Evolutionary conservation across 2,888 invertebrate genomes (phyloP), one percentile per base, ranked within the genome.

Genomic region (Asteroscopus sphinx): DNA sequence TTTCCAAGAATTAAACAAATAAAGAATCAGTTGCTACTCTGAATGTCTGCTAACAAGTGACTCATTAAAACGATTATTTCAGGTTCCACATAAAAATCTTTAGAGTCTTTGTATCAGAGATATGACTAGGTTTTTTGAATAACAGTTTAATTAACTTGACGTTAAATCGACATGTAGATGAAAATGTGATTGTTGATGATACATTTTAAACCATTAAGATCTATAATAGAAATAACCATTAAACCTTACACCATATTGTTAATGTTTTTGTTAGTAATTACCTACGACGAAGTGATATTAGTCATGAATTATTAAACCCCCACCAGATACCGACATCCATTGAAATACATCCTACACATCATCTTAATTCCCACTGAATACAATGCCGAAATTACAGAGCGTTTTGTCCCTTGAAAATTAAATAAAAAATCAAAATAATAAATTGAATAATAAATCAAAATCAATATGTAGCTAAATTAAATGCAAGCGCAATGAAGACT

Each of bases 211-310:
- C 9, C 33, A 16, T 17, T 21, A 21, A 21, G 4, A 21, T 6
- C 6, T 21, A 21, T 21, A 21, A 3, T 6, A 4, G 6, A 6
- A 3, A 4, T 21, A 21, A 4, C 21, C 21, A 4, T 21, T n/a
- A n/a, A 21, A 21, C 21, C 21, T 21, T 21, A 17, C 35, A 69
- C 8, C 15, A 61, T 21, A 46, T 8, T 49, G 45, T 69, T 51
- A 72, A 47, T 58, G 41, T 47, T 30, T 47, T 41, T 52, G 68
- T 73, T 76, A 73, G 62, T 76, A 52, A 36, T 36, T 63, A 54
- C 41, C 26, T 47, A 44, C n/a, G 13, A 28, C 7, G 32, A 40
- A n/a, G 28, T 28, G 32, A 9, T 62, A 68, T 75, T 77, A 75
- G 62, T 65, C 28, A 55, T 73, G 42, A 42, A 36, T 41, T 61